phyloP scores from a whole-genome alignment of 1,140 invertebrate genomes.

The Drosophila murphyi region DNA sequence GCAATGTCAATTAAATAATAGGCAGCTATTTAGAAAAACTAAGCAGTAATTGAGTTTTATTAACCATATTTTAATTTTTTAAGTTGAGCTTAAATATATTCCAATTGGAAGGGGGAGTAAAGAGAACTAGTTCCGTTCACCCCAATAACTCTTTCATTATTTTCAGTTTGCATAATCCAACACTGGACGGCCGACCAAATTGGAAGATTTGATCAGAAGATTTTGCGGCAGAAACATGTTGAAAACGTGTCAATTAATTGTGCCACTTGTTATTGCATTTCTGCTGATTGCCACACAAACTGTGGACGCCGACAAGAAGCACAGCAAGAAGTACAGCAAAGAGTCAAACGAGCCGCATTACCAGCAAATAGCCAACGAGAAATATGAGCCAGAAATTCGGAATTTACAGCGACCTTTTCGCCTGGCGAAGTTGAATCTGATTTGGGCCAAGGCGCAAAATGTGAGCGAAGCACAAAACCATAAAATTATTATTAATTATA shows the following conservation, averaged over 20 bases:
- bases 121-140: conserved; percentile 2
- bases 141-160: conserved; percentile 5
- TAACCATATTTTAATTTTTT: too few species aligned
- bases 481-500: neutral
- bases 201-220: conserved; percentile 34
- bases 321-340: conserved; percentile 74
- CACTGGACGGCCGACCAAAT: conserved; percentile 6
- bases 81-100: neutral
- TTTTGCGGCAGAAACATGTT: conserved; percentile 25
- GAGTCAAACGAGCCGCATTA: conserved; percentile 70
- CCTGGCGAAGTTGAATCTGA: conserved; percentile 93
- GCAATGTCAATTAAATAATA: too few species aligned
- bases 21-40: too few species aligned
- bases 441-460: conserved; percentile 93
- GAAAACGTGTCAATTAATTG: conserved; percentile 48
- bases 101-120: neutral
- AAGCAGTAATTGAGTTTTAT: too few species aligned
- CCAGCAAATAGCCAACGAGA: conserved; percentile 58
- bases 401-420: conserved; percentile 91
- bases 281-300: conserved; percentile 44
- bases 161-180: neutral
- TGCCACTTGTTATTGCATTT: conserved; percentile 21
- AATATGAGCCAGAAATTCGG: conserved; percentile 81
- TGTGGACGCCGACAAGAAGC: conserved; percentile 61
- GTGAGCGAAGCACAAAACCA: conserved; percentile 84